phyloP scores from a whole-genome alignment of 2,113 vertebrate species.

The Cygnus atratus region DNA sequence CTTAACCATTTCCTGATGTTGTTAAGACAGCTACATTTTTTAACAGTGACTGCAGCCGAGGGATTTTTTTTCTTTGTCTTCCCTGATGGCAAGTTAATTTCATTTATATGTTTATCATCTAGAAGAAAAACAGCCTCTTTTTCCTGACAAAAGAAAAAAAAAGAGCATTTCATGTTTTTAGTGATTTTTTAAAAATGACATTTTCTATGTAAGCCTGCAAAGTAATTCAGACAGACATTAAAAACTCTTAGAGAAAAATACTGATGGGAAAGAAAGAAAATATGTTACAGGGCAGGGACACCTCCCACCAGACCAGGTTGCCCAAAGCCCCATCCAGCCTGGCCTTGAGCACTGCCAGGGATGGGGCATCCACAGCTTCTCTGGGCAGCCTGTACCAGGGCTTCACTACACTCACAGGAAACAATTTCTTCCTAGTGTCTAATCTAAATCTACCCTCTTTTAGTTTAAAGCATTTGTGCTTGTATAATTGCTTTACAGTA shows the following conservation, averaged over 20 bases:
- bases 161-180: neutral
- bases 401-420: too few relatives aligned
- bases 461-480: too few relatives aligned
- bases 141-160: slow-evolving; percentile 77
- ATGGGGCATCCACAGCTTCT: too few relatives aligned
- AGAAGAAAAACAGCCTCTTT: slow-evolving; percentile 90
- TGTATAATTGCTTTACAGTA: neutral
- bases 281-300: neutral
- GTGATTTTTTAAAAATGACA: neutral
- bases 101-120: slow-evolving; percentile 87
- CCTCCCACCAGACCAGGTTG: too few relatives aligned
- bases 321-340: too few relatives aligned
- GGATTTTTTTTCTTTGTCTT: slow-evolving; percentile 89
- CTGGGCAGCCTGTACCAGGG: too few relatives aligned
- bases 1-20: slow-evolving; percentile 86
- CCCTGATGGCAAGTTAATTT: slow-evolving; percentile 90
- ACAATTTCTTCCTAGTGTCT: too few relatives aligned
- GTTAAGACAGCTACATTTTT: slow-evolving; percentile 82
- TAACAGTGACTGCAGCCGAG: slow-evolving; percentile 84
- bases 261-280: neutral
- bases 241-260: neutral
- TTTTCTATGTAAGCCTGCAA: neutral
- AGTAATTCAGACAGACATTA: neutral
- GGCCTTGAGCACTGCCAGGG: too few relatives aligned
- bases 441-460: too few relatives aligned